Base-by-base conservation (phyloP, 2,888 invertebrate genomes). In the Agrochola lychnidis region DNA sequence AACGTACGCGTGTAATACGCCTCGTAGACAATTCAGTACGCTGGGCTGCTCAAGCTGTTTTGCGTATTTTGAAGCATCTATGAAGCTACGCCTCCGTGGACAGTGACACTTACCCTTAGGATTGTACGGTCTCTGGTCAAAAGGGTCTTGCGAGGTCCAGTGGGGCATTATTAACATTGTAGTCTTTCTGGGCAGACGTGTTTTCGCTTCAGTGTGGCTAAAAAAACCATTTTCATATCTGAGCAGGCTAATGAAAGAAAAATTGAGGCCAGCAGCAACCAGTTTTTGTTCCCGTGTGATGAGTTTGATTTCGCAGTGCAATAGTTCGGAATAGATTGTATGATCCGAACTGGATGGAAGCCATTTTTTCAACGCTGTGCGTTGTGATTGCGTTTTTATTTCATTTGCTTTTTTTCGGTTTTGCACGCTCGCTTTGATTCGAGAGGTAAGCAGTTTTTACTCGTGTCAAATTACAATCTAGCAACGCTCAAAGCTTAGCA, bases 241-340 rank as follows among this genome's bases (percentile, higher is more conserved):
- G 59, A 72, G 10, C 53, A 19, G 48, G 14, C 73, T 84, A 88
- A 83, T 86, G 78, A 82, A 85, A 83, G 74, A 84, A 87, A 83
- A 86, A 90, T 87, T 86, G 82, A 70, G 42, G 56, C 53, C 30
- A 63, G 25, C 30, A 66, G 64, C 68, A 62, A 51, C 63, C 53
- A 56, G 48, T 81, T 81, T 76, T 70, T 71, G 75, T 73, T 63
- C 45, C 53, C 66, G 10, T 59, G 72, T 71, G 79, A 79, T 86
- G 73, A 78, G 68, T 83, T 83, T 86, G 84, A 86, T 86, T 83
- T 61, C n/a, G 40, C 73, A 62, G 64, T 59, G 87, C 83, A 83
- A 86, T 83, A 78, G 84, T 79, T 73, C 68, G 87, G 80, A 83
- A 86, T 83, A 83, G 87, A 83, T 86, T 73, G 84, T 71, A 68